phyloP scores from a whole-genome alignment of 2,113 vertebrate species.

The Nothocercus julius region DNA sequence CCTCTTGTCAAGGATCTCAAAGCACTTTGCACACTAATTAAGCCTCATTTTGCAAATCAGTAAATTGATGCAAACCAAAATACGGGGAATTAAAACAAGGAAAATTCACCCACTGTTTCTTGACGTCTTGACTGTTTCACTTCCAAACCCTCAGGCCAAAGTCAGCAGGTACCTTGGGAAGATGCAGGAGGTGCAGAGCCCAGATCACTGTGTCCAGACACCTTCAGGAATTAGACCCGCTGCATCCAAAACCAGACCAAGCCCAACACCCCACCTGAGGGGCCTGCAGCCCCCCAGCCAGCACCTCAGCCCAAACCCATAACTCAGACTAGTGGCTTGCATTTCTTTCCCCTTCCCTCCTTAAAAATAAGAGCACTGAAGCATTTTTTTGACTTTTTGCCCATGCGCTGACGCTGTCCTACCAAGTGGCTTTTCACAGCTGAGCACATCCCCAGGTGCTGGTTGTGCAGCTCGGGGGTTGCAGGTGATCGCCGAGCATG shows the following conservation, averaged over 20 bases:
- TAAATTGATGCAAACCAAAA: neutral
- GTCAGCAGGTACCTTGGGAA: neutral
- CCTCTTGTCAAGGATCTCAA: conserved; percentile 32
- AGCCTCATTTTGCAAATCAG: neutral
- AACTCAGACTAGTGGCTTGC: neutral
- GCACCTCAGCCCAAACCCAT: neutral
- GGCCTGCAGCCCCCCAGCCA: neutral
- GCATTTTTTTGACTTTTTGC: conserved; percentile 18
- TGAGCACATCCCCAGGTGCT: conserved; percentile 73
- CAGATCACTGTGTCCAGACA: neutral
- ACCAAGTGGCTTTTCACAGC: conserved; percentile 69
- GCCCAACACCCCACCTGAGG: neutral
- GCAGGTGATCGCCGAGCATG: conserved; percentile 44
- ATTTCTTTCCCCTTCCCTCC: neutral
- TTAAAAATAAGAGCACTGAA: conserved; percentile 18
- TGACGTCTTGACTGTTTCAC: neutral
- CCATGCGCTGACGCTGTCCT: neutral
- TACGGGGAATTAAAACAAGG: neutral
- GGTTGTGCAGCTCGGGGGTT: conserved; percentile 61
- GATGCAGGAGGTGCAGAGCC: neutral
- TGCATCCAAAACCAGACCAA: neutral
- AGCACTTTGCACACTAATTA: conserved; percentile 56
- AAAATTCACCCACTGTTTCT: neutral
- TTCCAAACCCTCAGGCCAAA: neutral
- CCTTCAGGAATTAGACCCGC: neutral